These are phyloP conservation scores for Lathamus discolor DNA, from an alignment of 2,113 vertebrate species.

Conservation along the genomic window DNA sequence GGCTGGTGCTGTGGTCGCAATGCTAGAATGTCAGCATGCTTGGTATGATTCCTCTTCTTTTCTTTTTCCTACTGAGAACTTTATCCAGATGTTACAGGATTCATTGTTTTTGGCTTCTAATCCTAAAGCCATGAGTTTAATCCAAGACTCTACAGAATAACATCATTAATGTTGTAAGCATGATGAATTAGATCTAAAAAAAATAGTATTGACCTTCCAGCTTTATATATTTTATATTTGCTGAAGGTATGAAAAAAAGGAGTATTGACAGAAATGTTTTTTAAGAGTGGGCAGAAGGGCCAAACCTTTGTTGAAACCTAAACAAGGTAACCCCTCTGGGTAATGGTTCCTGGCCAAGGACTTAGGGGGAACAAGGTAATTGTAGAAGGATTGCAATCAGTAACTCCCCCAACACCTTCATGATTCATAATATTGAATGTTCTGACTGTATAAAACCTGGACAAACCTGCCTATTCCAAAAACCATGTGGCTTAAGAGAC, in stretches of 20 bases:
- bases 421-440: constrained; percentile 29
- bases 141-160: constrained; percentile 34
- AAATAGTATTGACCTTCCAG: constrained; percentile 30
- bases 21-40: constrained; percentile 96
- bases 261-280: constrained; percentile 35
- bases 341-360: constrained; percentile 18
- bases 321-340: constrained; percentile 16
- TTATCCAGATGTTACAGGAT: constrained; percentile 55
- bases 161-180: constrained; percentile 53
- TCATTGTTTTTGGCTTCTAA: constrained; percentile 54
- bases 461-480: not conserved
- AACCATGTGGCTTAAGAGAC: not conserved
- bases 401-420: constrained; percentile 6
- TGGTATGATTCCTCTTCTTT: constrained; percentile 80
- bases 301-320: constrained; percentile 29
- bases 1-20: constrained; percentile 90
- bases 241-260: constrained; percentile 39
- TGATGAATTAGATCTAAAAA: constrained; percentile 46
- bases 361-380: not conserved
- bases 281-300: constrained; percentile 10
- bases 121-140: constrained; percentile 39
- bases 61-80: not conserved
- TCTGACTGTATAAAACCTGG: not conserved
- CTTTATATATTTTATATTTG: not conserved
- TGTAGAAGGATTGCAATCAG: constrained; percentile 36